These are phyloP conservation scores for Troides helena DNA, from an alignment of 2,888 invertebrate species.

Conservation along the genomic window DNA sequence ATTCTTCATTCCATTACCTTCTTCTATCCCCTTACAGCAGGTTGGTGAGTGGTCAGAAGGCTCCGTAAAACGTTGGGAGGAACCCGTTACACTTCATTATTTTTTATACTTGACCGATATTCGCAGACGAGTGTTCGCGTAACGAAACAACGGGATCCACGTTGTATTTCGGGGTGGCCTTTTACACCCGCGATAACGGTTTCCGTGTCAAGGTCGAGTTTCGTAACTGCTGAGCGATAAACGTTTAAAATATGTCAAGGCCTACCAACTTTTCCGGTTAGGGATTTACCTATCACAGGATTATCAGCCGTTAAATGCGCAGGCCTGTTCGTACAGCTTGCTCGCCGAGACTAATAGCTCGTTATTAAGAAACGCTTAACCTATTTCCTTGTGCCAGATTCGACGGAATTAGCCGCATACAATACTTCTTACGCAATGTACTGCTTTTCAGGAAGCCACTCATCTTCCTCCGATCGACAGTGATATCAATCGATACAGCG, in stretches of 20 bases:
- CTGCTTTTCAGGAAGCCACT: slow-evolving; percentile 47
- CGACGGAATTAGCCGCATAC: slow-evolving; percentile 44
- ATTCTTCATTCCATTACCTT: too few species aligned
- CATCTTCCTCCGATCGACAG: background rate
- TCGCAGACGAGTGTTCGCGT: slow-evolving; percentile 49
- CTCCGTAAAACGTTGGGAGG: too few species aligned
- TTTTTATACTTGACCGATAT: slow-evolving; percentile 73
- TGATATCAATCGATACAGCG: too few species aligned
- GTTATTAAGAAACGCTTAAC: slow-evolving; percentile 77
- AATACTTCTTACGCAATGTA: slow-evolving; percentile 48
- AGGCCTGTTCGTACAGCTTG: slow-evolving; percentile 58
- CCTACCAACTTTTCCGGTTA: slow-evolving; percentile 54
- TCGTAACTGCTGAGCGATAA: slow-evolving; percentile 59
- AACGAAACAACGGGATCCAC: slow-evolving; percentile 58
- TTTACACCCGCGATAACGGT: slow-evolving; percentile 72
- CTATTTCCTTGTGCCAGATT: slow-evolving; percentile 70
- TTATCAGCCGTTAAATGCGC: slow-evolving; percentile 45
- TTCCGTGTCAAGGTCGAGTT: slow-evolving; percentile 73
- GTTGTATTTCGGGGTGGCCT: slow-evolving; percentile 71
- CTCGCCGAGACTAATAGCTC: slow-evolving; percentile 57
- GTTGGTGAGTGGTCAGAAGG: too few species aligned
- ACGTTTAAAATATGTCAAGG: slow-evolving; percentile 68
- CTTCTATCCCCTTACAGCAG: too few species aligned
- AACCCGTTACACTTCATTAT: background rate
- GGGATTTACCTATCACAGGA: slow-evolving; percentile 42